These are phyloP conservation scores for Plagodis dolabraria DNA, from an alignment of 2,888 invertebrate species.

Conservation along the genomic window DNA sequence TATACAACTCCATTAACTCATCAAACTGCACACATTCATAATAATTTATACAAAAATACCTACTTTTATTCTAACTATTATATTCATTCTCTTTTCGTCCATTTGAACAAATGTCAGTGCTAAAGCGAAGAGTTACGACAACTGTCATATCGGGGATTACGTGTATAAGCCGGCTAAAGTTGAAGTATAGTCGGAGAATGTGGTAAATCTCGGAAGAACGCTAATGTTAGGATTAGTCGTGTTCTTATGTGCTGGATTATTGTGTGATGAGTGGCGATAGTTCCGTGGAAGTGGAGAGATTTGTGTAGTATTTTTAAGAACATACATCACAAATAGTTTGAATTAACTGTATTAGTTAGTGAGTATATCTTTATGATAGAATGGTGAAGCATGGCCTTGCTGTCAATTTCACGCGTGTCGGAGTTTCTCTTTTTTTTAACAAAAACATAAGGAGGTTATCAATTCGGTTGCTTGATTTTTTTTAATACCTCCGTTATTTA, in stretches of 20 bases:
- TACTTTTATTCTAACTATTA: background rate
- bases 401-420: no score
- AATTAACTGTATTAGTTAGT: no score
- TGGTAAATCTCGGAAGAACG: slow-evolving; percentile 15
- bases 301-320: background rate
- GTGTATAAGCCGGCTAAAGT: slow-evolving; percentile 26
- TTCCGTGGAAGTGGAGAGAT: slow-evolving; percentile 3
- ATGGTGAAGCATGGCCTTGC: no score
- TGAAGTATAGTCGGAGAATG: slow-evolving; percentile 2
- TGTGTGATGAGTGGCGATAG: slow-evolving; percentile 8
- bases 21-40: background rate
- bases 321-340: no score
- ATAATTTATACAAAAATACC: background rate
- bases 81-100: slow-evolving; percentile 1
- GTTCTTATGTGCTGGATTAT: slow-evolving; percentile 16
- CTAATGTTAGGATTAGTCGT: slow-evolving; percentile 13
- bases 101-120: slow-evolving; percentile 14
- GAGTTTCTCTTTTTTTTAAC: no score
- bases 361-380: no score
- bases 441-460: no score
- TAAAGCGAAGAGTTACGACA: slow-evolving; percentile 28
- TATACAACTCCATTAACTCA: no score
- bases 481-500: no score
- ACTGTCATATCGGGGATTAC: slow-evolving; percentile 31
- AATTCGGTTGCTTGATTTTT: no score